These are phyloP conservation scores for Eupsilia transversa DNA, from an alignment of 2,888 invertebrate species.

Conservation along the genomic window DNA sequence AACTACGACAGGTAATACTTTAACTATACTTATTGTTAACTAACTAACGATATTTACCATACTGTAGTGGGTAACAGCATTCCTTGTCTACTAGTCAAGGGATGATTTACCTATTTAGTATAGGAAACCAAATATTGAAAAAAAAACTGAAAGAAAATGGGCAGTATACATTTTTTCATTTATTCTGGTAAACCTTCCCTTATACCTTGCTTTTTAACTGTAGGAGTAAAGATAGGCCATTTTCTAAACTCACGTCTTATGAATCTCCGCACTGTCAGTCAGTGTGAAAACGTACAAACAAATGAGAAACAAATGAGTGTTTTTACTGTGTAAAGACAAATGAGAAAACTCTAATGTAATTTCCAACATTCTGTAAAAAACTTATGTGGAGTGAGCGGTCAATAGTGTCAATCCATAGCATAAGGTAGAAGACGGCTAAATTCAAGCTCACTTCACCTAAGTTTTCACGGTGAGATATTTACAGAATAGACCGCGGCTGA, in stretches of 20 bases:
- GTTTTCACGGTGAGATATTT: no score
- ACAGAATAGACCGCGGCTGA: no score
- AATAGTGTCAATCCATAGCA: no score
- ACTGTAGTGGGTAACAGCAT: neutral
- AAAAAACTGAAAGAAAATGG: neutral
- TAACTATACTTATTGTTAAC: neutral
- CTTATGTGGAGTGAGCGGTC: no score
- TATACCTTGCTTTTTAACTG: neutral
- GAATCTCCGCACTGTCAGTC: neutral
- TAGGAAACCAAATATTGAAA: neutral
- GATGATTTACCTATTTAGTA: neutral
- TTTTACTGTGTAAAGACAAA: no score
- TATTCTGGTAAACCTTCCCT: neutral
- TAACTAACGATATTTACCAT: neutral
- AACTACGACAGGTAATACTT: constrained; percentile 81
- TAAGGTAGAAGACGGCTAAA: no score
- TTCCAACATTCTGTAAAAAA: no score
- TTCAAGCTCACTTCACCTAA: no score
- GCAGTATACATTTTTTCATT: neutral
- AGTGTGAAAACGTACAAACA: neutral
- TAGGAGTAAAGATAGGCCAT: neutral
- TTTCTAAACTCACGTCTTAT: neutral
- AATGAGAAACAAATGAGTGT: no score
- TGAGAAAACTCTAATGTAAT: no score
- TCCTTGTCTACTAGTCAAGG: neutral